Percentiles rank a stretch among this genome's conserved stretches.
These are phyloP conservation scores for Spinus pinus DNA, from an alignment of 2,797 vertebrate species.

Conservation along the genomic window DNA sequence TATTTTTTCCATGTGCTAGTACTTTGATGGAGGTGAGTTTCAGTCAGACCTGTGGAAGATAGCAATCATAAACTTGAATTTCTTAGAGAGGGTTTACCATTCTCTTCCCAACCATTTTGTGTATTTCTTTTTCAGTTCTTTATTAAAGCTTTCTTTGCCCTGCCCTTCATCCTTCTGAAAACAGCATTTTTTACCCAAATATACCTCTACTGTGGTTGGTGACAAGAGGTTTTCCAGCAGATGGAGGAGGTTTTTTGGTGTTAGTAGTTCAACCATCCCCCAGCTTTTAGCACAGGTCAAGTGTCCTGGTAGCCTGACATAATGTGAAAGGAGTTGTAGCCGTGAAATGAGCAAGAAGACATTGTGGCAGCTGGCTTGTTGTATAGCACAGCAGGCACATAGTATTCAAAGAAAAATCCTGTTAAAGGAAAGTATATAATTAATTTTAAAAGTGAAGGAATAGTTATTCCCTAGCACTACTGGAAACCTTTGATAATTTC, in stretches of 20 bases:
- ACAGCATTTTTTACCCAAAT: neutral
- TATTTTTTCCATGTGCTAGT: neutral
- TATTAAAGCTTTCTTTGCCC: neutral
- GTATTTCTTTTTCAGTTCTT: neutral
- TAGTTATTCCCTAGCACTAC: neutral
- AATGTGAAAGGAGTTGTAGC: neutral
- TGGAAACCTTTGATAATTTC: neutral
- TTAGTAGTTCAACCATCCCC: neutral
- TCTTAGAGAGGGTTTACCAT: neutral
- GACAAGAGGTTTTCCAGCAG: neutral
- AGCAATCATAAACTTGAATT: neutral
- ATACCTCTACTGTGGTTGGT: neutral
- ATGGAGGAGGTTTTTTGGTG: neutral
- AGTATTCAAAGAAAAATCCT: neutral
- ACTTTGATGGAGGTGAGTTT: neutral
- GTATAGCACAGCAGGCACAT: neutral
- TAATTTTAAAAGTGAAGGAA: neutral
- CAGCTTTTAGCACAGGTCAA: neutral
- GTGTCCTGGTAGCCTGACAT: neutral
- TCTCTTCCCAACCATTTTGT: neutral
- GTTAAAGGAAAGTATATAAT: neutral
- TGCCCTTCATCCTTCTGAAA: neutral
- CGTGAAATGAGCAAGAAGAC: neutral
- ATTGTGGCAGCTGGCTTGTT: accelerated
- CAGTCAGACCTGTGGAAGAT: neutral